Conservation (phyloP, 2,113 vertebrate genomes). For the Girardinichthys multiradiatus region DNA sequence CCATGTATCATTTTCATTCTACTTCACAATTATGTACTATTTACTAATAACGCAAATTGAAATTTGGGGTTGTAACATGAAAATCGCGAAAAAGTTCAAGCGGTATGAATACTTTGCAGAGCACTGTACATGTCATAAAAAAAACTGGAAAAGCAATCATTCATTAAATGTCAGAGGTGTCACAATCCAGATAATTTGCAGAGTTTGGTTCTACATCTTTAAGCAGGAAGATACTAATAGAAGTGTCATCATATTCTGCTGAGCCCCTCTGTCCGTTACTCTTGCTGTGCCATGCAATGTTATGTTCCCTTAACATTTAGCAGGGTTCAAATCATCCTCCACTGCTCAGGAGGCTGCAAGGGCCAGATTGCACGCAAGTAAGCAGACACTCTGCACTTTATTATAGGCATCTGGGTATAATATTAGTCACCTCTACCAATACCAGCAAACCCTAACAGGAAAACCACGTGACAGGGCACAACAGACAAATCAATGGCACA, state of each 20-base stretch:
- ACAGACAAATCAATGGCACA: constrained; percentile 81
- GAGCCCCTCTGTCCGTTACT: constrained; percentile 52
- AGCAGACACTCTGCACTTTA: constrained; percentile 82
- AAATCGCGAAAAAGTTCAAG: neutral
- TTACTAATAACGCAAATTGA: neutral
- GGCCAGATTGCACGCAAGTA: constrained; percentile 77
- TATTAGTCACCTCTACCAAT: constrained; percentile 85
- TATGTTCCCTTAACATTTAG: constrained; percentile 79
- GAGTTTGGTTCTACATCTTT: constrained; percentile 37
- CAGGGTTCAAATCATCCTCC: constrained; percentile 76
- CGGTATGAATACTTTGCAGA: neutral
- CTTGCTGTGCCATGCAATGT: constrained; percentile 63
- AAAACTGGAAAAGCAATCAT: neutral
- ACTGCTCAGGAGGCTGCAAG: constrained; percentile 77
- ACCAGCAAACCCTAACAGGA: constrained; percentile 76
- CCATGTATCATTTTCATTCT: neutral
- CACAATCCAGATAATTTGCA: constrained; percentile 31
- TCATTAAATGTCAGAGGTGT: constrained; percentile 6
- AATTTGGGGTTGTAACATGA: neutral
- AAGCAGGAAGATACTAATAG: constrained; percentile 60
- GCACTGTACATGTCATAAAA: neutral
- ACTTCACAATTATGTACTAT: neutral
- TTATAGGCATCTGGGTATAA: constrained; percentile 84
- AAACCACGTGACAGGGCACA: constrained; percentile 78
- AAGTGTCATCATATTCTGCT: constrained; percentile 76